Conservation (phyloP, 2,113 vertebrate genomes). For the Lepidothrix coronata region DNA sequence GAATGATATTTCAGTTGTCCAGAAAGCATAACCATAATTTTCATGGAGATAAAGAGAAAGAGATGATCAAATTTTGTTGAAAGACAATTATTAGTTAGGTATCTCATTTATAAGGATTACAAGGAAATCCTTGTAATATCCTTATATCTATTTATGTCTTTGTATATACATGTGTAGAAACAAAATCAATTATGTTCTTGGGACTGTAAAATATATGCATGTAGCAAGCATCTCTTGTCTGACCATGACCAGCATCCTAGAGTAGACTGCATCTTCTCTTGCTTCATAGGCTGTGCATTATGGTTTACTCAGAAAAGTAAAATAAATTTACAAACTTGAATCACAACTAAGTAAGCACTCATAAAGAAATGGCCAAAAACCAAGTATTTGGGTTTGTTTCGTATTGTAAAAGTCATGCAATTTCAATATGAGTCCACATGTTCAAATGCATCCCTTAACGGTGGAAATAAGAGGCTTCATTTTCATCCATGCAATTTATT, state of each 20-base stretch:
- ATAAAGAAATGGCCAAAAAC: background rate
- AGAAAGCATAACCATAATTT: background rate
- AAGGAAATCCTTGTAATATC: background rate
- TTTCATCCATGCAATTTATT: background rate
- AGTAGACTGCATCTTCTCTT: background rate
- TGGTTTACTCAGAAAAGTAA: background rate
- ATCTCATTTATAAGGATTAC: background rate
- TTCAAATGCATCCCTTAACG: background rate
- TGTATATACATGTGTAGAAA: background rate
- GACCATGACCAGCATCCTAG: background rate
- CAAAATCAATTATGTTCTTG: background rate
- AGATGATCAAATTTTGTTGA: background rate
- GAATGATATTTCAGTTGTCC: background rate
- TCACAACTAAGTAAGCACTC: background rate
- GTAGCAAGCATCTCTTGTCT: background rate
- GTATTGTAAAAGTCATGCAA: background rate
- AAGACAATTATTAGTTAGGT: background rate
- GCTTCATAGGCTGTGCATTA: background rate
- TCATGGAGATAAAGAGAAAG: background rate
- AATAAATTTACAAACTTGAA: background rate
- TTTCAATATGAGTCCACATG: background rate
- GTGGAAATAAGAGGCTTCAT: background rate
- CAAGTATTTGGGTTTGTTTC: background rate
- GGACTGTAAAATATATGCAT: background rate
- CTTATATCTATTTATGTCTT: background rate